Evolutionary conservation across 2,888 invertebrate genomes (phyloP).

Genomic region (Mycalesis mineus): DNA sequence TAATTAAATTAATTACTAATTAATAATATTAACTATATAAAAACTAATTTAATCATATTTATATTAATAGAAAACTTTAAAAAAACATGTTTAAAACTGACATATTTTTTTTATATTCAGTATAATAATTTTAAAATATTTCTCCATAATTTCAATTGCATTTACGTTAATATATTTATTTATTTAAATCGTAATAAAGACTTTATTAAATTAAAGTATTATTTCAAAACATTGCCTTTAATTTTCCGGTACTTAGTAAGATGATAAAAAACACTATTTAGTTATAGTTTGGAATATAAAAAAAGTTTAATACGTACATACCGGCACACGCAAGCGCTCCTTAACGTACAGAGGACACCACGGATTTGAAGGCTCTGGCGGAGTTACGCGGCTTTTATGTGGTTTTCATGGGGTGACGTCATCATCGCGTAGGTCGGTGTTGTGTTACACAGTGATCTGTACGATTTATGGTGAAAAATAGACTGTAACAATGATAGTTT

Average conservation of each 20-base stretch:
- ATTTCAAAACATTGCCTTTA: no score
- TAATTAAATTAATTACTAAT: no score
- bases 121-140: no score
- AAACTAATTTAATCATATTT: no score
- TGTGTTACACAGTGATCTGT: slow-evolving; percentile 36
- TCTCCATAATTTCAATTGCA: no score
- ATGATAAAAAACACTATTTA: not conserved
- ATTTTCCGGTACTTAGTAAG: not conserved
- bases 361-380: slow-evolving; percentile 55
- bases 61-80: no score
- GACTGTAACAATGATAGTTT: slow-evolving; percentile 13
- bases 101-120: no score
- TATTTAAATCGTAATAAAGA: no score
- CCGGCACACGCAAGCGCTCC: slow-evolving; percentile 34
- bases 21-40: no score
- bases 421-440: slow-evolving; percentile 59
- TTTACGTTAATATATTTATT: no score
- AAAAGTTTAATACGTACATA: slow-evolving; percentile 42
- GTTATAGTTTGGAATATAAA: not conserved
- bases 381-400: slow-evolving; percentile 50
- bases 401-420: slow-evolving; percentile 53
- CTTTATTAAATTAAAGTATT: no score
- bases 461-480: slow-evolving; percentile 24
- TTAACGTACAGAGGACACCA: slow-evolving; percentile 61
- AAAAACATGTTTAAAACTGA: no score